phyloP scores from a whole-genome alignment of 2,888 invertebrate genomes.

The Protodeltote pygarga region DNA sequence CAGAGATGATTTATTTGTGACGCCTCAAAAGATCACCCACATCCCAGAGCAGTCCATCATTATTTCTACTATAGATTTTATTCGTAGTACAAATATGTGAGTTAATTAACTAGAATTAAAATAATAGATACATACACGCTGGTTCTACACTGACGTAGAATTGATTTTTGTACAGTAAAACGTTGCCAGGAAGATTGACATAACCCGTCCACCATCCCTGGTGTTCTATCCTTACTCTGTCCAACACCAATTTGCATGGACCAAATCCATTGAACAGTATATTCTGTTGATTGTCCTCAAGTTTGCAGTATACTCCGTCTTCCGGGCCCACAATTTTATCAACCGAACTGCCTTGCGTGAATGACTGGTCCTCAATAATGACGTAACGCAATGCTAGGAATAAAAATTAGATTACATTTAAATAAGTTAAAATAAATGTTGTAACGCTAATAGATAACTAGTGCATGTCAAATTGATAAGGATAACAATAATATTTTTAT shows the following conservation, averaged over 20 bases:
- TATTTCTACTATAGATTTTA: too few relatives aligned
- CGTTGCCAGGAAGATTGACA: slow-evolving; percentile 58
- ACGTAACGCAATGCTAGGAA: slow-evolving; percentile 11
- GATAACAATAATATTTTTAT: too few relatives aligned
- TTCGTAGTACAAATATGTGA: too few relatives aligned
- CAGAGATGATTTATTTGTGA: too few relatives aligned
- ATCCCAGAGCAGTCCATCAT: too few relatives aligned
- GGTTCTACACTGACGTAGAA: slow-evolving; percentile 56
- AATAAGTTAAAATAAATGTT: too few relatives aligned
- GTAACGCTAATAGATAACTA: neutral
- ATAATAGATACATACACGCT: slow-evolving; percentile 54
- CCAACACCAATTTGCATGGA: slow-evolving; percentile 62
- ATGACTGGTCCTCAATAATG: slow-evolving; percentile 10
- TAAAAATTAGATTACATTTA: neutral
- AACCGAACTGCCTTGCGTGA: slow-evolving; percentile 53
- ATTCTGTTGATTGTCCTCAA: slow-evolving; percentile 53
- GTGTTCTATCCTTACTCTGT: slow-evolving; percentile 58
- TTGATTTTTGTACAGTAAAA: slow-evolving; percentile 52
- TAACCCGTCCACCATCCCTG: slow-evolving; percentile 66
- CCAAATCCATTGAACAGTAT: slow-evolving; percentile 68
- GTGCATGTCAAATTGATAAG: too few relatives aligned
- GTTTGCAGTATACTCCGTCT: slow-evolving; percentile 67
- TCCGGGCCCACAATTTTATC: slow-evolving; percentile 62
- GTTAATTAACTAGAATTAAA: too few relatives aligned
- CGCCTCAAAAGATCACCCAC: too few relatives aligned